Conservation (phyloP, 2,888 invertebrate genomes). For the Blastobasis adustella region DNA sequence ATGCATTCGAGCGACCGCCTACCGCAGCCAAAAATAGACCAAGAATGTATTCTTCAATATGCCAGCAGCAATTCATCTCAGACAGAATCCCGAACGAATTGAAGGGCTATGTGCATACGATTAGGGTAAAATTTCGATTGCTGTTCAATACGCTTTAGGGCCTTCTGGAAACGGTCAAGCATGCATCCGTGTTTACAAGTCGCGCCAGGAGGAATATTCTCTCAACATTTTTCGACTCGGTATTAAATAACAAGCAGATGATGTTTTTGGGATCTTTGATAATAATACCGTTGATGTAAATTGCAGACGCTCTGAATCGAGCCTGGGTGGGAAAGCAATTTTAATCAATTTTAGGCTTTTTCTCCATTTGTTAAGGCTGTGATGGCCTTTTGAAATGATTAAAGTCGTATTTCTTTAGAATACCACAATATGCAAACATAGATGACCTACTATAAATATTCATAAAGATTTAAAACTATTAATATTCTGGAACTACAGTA, state of each 20-base stretch:
- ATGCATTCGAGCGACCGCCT: slow-evolving; percentile 67
- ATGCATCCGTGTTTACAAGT: slow-evolving; percentile 54
- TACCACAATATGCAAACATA: not conserved
- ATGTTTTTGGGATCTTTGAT: slow-evolving; percentile 25
- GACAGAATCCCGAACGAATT: too few species aligned
- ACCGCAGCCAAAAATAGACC: slow-evolving; percentile 72
- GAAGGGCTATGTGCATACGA: rapidly evolving
- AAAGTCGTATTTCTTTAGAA: not conserved
- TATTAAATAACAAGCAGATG: slow-evolving; percentile 42
- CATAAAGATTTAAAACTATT: too few species aligned
- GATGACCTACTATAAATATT: not conserved
- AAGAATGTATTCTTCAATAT: slow-evolving; percentile 16
- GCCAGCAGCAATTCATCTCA: too few species aligned
- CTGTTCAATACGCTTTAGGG: not conserved
- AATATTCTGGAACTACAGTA: too few species aligned
- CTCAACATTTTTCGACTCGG: slow-evolving; percentile 5
- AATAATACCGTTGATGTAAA: slow-evolving; percentile 18
- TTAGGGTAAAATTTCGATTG: slow-evolving; percentile 12
- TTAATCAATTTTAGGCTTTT: too few species aligned
- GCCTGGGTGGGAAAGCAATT: too few species aligned
- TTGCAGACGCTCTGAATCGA: too few species aligned
- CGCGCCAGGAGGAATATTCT: slow-evolving; percentile 43
- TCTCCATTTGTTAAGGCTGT: too few species aligned
- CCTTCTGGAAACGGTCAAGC: slow-evolving; percentile 10
- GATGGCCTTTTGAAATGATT: too few species aligned